Evolutionary conservation across 2,113 vertebrate genomes (phyloP).

Genomic region (Dicrurus megarhynchus): DNA sequence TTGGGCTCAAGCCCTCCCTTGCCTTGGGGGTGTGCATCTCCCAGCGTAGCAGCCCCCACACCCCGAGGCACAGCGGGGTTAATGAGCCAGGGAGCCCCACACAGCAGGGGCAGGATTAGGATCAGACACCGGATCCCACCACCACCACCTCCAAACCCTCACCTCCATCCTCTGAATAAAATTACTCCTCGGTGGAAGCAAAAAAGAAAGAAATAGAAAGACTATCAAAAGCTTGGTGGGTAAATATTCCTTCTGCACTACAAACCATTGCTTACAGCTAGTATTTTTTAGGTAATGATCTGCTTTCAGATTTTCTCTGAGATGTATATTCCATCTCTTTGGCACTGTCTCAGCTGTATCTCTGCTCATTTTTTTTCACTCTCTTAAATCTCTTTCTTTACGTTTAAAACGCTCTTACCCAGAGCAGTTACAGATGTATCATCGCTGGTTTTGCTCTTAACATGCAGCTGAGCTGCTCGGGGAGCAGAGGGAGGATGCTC

Average conservation of each 20-base stretch:
- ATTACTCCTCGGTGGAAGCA: not conserved
- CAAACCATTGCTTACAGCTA: slow-evolving; percentile 54
- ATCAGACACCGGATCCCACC: not conserved
- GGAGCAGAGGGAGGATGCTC: not conserved
- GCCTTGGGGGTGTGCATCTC: not conserved
- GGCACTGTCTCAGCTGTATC: slow-evolving; percentile 50
- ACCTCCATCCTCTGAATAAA: not conserved
- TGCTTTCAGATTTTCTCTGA: slow-evolving; percentile 41
- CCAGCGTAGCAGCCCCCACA: not conserved
- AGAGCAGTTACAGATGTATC: not conserved
- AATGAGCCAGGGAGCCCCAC: not conserved
- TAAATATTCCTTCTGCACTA: slow-evolving; percentile 39
- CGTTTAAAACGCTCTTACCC: slow-evolving; percentile 7
- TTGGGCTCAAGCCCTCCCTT: not conserved
- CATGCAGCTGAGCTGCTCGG: not conserved
- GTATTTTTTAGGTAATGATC: slow-evolving; percentile 52
- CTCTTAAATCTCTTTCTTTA: slow-evolving; percentile 41
- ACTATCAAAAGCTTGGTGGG: not conserved
- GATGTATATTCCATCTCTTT: slow-evolving; percentile 54
- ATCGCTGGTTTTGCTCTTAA: not conserved
- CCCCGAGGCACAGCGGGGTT: accelerated
- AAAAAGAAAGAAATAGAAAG: not conserved
- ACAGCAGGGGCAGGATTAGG: not conserved
- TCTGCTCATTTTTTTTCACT: not conserved
- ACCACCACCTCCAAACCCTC: not conserved